phyloP scores from a whole-genome alignment of 2,888 invertebrate genomes.

The Orthosia gracilis region DNA sequence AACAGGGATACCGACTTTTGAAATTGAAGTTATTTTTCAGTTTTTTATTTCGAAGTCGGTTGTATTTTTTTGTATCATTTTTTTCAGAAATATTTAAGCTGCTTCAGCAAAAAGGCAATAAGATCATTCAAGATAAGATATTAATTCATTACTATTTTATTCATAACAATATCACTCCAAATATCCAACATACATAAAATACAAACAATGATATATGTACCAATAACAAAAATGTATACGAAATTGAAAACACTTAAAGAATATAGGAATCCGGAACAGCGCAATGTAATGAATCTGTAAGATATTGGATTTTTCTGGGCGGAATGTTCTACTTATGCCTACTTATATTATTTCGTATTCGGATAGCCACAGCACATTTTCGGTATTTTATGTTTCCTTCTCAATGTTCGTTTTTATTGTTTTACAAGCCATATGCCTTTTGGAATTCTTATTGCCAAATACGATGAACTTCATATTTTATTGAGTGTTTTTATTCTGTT shows the following conservation, averaged over 20 bases:
- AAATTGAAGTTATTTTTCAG: no score
- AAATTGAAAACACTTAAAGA: slow-evolving; percentile 47
- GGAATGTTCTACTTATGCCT: not conserved
- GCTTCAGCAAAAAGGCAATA: no score
- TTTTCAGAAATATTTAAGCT: no score
- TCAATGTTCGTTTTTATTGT: not conserved
- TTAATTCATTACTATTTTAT: no score
- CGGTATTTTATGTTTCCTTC: not conserved
- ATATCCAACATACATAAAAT: not conserved
- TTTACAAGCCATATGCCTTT: not conserved
- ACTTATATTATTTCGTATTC: slow-evolving; percentile 5
- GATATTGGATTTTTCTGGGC: slow-evolving; percentile 44
- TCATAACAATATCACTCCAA: no score
- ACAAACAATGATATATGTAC: not conserved
- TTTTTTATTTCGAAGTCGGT: no score
- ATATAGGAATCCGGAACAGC: slow-evolving; percentile 34
- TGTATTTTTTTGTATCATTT: no score
- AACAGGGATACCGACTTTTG: no score
- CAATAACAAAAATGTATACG: slow-evolving; percentile 17
- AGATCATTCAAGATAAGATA: no score
- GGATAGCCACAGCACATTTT: slow-evolving; percentile 4
- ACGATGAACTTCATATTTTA: no score
- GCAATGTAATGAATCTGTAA: slow-evolving; percentile 45
- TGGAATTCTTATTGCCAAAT: no score
- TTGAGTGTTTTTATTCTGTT: no score